Evolutionary conservation across 2,113 vertebrate genomes (phyloP).

Genomic region (Macrotis lagotis): DNA sequence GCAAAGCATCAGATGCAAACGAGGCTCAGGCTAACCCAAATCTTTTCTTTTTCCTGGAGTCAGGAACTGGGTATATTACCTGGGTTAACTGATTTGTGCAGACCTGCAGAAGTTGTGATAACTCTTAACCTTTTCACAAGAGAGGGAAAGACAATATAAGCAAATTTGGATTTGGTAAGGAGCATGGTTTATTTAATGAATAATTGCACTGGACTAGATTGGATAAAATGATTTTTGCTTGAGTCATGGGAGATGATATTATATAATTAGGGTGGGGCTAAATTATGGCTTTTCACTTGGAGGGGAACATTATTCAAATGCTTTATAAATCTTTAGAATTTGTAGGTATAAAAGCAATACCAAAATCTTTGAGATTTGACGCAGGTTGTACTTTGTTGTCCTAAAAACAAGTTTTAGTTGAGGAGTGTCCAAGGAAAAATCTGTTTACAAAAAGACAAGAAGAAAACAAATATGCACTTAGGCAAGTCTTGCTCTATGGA

Average conservation of each 20-base stretch:
- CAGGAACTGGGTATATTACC: neutral
- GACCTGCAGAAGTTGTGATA: neutral
- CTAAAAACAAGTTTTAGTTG: slow-evolving; percentile 60
- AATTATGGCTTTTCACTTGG: neutral
- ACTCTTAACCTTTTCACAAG: neutral
- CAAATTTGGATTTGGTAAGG: neutral
- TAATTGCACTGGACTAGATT: neutral
- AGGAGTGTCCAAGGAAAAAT: slow-evolving; percentile 60
- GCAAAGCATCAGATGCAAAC: neutral
- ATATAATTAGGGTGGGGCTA: neutral
- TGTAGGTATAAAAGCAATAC: slow-evolving; percentile 58
- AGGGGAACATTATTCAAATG: neutral
- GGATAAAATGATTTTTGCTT: neutral
- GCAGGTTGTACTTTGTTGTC: slow-evolving; percentile 25
- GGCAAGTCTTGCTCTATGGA: slow-evolving; percentile 57
- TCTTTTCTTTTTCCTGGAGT: neutral
- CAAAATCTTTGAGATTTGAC: slow-evolving; percentile 63
- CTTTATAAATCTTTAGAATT: neutral
- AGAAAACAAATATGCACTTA: slow-evolving; percentile 55
- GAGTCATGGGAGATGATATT: neutral
- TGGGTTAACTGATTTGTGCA: neutral
- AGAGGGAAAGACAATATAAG: neutral
- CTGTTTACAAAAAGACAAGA: slow-evolving; percentile 68
- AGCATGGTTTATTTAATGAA: neutral
- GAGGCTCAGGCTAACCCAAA: neutral